Conservation (phyloP, 2,888 invertebrate genomes). For the Holacanthella duospinosa region DNA sequence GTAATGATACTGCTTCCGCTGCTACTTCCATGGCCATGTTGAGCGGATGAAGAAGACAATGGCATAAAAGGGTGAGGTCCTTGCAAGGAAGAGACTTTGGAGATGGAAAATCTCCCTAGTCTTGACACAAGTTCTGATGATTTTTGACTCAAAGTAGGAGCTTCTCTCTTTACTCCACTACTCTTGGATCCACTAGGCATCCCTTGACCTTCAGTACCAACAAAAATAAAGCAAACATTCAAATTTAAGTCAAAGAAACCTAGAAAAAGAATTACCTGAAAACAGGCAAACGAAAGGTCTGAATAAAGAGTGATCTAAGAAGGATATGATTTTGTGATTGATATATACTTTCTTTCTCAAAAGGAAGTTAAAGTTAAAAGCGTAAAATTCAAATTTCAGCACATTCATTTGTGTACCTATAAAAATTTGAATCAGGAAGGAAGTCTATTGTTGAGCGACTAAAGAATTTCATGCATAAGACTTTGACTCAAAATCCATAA, state of each 20-base stretch:
- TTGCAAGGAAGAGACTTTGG: conserved; percentile 17
- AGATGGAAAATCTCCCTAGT: conserved; percentile 7
- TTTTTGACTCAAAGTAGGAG: neutral
- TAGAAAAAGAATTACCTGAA: too few species aligned
- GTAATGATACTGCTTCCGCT: conserved; percentile 8
- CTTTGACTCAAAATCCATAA: too few species aligned
- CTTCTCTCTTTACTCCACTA: conserved; percentile 1
- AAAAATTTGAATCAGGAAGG: too few species aligned
- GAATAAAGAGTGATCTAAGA: too few species aligned
- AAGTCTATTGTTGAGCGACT: too few species aligned
- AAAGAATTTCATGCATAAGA: neutral
- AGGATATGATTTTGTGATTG: too few species aligned
- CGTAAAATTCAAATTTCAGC: too few species aligned
- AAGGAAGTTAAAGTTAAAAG: too few species aligned
- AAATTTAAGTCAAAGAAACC: too few species aligned
- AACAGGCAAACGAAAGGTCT: too few species aligned
- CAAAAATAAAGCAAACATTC: neutral
- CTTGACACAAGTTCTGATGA: neutral
- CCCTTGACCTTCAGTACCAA: neutral
- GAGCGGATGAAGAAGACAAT: conserved; percentile 8
- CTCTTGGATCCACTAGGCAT: neutral
- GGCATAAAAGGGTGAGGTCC: conserved; percentile 16
- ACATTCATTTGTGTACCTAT: too few species aligned
- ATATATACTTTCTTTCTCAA: too few species aligned
- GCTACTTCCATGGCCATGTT: conserved; percentile 11